Base-by-base conservation (phyloP, 2,888 invertebrate genomes). In the Lasioglossum leucozonium region DNA sequence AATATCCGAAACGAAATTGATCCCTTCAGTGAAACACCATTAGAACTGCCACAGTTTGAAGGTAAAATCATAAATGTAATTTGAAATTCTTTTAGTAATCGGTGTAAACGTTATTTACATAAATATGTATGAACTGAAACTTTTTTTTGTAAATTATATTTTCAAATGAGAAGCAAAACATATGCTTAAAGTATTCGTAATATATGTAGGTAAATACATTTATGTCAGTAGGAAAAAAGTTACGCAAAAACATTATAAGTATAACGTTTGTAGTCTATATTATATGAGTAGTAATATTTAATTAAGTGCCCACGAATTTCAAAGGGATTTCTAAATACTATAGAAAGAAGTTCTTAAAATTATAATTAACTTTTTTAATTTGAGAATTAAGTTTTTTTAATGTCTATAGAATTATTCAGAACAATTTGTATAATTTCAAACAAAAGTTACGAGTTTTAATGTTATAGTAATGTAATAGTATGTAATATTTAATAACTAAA, bases 1-100 rank as follows among this genome's bases (percentile, higher is more conserved):
- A 88, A 88, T 79, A 82, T 91, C 47, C 84, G 89, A 37, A 86
- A 82, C 55, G 92, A 94, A 81, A 91, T 93, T 67, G 94, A 95
- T 88, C 94, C 94, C 34, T 94, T 94, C 87, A 93, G 92, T 81
- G 94, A 94, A 81, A 91, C 92, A 80, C 91, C 93, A 40, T 84
- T 94, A 81, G 93, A 94, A 72, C 89, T 87, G 40, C 89, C 91
- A 51, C 86, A 88, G 72, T 91, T 89, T 51, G 90, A 92, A 93
- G 94, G 94, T 94, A 90, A 69, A 69, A 58, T 77, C 75, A 55
- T n/a, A 16, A 81, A 67, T n/a, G 13, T 30, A 47, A 4, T 30
- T 51, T 47, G 0, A 51, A 42, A 44, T 42, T 37, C 11, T n/a
- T 10, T n/a, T 10, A n/a, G 11, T 26, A 37, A 76, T 47, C 34